phyloP scores from a whole-genome alignment of 2,888 invertebrate species.

The Poecilobothrus nobilitatus region DNA sequence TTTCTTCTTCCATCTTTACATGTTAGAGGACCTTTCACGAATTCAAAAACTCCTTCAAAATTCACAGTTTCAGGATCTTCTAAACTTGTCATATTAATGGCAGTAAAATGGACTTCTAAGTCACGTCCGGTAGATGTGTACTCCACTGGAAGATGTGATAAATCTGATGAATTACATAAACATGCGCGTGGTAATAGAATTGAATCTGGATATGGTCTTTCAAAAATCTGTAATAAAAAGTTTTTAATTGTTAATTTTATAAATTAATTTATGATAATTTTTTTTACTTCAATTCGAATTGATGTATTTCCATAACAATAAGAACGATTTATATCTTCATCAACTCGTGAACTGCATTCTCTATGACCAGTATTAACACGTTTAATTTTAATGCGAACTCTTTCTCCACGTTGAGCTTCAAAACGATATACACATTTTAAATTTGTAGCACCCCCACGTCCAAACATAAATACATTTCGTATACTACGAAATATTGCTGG shows the following conservation, averaged over 20 bases:
- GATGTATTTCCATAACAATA: slow-evolving; percentile 63
- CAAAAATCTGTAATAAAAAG: slow-evolving; percentile 49
- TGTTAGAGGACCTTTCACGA: slow-evolving; percentile 59
- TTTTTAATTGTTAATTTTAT: neutral
- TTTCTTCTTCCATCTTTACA: slow-evolving; percentile 63
- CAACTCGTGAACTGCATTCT: slow-evolving; percentile 39
- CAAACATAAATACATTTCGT: slow-evolving; percentile 75
- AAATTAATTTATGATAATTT: neutral
- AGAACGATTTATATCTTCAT: slow-evolving; percentile 58
- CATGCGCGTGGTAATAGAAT: slow-evolving; percentile 70
- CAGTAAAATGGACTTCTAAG: slow-evolving; percentile 72
- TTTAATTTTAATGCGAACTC: slow-evolving; percentile 66
- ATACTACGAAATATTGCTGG: slow-evolving; percentile 73
- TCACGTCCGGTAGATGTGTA: slow-evolving; percentile 68
- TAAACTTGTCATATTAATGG: slow-evolving; percentile 72
- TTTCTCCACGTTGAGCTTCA: slow-evolving; percentile 74
- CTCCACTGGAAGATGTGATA: slow-evolving; percentile 56
- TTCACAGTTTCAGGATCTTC: slow-evolving; percentile 79
- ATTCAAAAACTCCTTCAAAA: slow-evolving; percentile 78
- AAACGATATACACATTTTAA: slow-evolving; percentile 84
- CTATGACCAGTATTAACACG: slow-evolving; percentile 58
- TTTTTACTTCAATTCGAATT: slow-evolving; percentile 52
- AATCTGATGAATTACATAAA: slow-evolving; percentile 58
- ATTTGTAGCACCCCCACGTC: slow-evolving; percentile 73
- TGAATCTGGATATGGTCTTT: slow-evolving; percentile 63